phyloP scores from a whole-genome alignment of 92 coral and sea anemone genomes.

The Desmophyllum pertusum region DNA sequence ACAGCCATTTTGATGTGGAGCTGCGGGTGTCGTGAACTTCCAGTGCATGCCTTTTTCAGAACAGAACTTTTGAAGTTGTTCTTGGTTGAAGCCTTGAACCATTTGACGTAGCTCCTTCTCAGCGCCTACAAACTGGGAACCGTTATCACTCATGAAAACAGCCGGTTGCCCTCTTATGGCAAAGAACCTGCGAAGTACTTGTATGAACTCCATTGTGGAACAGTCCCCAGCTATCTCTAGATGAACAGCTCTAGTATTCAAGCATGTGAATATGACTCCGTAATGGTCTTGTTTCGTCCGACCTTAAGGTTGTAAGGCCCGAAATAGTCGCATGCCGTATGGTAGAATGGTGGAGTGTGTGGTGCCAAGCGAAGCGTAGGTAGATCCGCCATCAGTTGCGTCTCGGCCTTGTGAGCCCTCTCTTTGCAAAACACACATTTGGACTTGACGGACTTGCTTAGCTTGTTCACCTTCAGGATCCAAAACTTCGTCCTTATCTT shows the following conservation, averaged over 20 bases:
- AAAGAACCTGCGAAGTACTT: slow-evolving; percentile 73
- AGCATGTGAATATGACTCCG: slow-evolving; percentile 65
- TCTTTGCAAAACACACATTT: slow-evolving; percentile 34
- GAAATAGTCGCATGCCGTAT: no score
- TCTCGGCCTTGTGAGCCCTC: slow-evolving; percentile 30
- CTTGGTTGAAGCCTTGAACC: slow-evolving; percentile 43
- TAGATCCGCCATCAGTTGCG: slow-evolving; percentile 40
- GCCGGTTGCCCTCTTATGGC: slow-evolving; percentile 49
- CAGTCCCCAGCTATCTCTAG: slow-evolving; percentile 53
- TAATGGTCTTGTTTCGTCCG: slow-evolving; percentile 60
- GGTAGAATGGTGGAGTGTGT: slow-evolving; percentile 51
- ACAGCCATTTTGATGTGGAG: slow-evolving; percentile 54
- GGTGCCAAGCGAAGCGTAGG: slow-evolving; percentile 43
- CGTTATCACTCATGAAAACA: slow-evolving; percentile 42
- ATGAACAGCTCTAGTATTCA: no score
- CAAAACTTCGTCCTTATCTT: slow-evolving; percentile 51
- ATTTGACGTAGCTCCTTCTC: slow-evolving; percentile 62
- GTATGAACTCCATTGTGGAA: slow-evolving; percentile 60
- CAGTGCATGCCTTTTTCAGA: slow-evolving; percentile 55
- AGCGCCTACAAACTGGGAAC: slow-evolving; percentile 57
- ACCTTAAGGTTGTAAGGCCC: slow-evolving; percentile 59
- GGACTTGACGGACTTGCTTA: slow-evolving; percentile 53
- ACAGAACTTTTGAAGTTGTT: slow-evolving; percentile 42
- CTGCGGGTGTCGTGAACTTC: slow-evolving; percentile 48
- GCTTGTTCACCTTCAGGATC: slow-evolving; percentile 61